Base-by-base conservation (phyloP, 1,140 invertebrate genomes). In the Drosophila kanapiae region DNA sequence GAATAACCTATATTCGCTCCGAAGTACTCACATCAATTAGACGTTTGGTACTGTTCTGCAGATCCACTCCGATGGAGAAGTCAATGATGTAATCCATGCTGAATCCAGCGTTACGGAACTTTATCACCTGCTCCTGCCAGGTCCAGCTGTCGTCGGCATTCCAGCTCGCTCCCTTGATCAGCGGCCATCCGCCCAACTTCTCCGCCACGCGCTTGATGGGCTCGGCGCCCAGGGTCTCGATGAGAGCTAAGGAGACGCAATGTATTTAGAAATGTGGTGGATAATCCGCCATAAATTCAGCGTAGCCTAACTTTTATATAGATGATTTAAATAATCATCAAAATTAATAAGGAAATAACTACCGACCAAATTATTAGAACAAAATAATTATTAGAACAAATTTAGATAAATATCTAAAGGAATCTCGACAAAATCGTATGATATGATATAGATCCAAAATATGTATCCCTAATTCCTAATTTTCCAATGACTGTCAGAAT, bases 71-170 rank as follows among this genome's bases (percentile, higher is more conserved):
- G 59, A 99, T 96, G 38, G 97, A 97, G 78, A 99, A 97, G 84
- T 98, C 97, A n/a, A 99, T 94, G 86, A 98, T 96, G 88, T 98
- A 98, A 92, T 98, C 97, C 43, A 97, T 96, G 7, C 96, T 97
- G 91, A 97, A 98, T 5, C 98, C 98, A 6, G 94, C 93, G 53
- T 94, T 93, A 18, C 96, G 94, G 93, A 97, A 98, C 61, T 95
- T 96, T 93, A 96, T 97, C 5, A 98, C 95, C 9, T 96, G 96
- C 69, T 97, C 94, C 80, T 95, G 96, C 97, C 97, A 98, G 48
- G 95, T 94, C 93, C 97, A 98, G 33, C 93, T 93, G 2, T 94
- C 91, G 23, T 94, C 95, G 0, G 94, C 94, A 62, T 96, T 94
- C 98, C 98, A 99, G 1, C 80, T 80, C 6, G 96, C 94, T 0